phyloP scores from a whole-genome alignment of 1,140 invertebrate genomes.

The Rhynchophorus ferrugineus region DNA sequence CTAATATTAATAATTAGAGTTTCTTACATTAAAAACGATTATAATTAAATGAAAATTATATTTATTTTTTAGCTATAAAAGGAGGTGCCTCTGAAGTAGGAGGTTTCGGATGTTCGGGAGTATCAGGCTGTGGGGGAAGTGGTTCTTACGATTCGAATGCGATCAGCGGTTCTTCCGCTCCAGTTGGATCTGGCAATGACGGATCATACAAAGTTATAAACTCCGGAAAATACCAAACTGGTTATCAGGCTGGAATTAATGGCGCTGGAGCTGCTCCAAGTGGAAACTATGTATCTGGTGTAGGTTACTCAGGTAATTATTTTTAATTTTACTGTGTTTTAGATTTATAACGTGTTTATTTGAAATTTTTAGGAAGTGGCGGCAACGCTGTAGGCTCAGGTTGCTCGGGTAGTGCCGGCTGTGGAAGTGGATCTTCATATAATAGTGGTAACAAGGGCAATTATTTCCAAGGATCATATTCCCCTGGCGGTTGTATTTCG shows the following conservation, averaged over 20 bases:
- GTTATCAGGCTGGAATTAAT: conserved; percentile 3
- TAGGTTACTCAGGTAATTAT: background rate
- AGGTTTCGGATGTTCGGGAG: background rate
- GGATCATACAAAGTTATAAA: conserved; percentile 8
- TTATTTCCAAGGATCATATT: no score
- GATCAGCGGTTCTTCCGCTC: conserved; percentile 1
- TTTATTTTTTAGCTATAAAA: no score
- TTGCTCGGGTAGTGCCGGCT: no score
- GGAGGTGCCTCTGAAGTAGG: no score
- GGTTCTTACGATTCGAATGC: background rate
- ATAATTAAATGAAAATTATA: no score
- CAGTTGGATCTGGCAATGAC: background rate
- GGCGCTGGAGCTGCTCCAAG: conserved; percentile 2
- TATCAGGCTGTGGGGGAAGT: background rate
- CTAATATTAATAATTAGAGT: no score
- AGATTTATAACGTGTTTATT: no score
- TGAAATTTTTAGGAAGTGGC: no score
- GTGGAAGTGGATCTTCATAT: no score
- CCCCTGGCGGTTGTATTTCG: conserved; percentile 8
- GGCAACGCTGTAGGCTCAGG: no score
- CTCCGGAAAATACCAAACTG: conserved; percentile 7
- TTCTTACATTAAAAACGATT: no score
- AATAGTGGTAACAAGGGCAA: no score
- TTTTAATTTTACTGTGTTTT: background rate
- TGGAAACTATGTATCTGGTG: background rate